Conservation (phyloP, 1,140 invertebrate species). For the Drosophila pallidifrons region DNA sequence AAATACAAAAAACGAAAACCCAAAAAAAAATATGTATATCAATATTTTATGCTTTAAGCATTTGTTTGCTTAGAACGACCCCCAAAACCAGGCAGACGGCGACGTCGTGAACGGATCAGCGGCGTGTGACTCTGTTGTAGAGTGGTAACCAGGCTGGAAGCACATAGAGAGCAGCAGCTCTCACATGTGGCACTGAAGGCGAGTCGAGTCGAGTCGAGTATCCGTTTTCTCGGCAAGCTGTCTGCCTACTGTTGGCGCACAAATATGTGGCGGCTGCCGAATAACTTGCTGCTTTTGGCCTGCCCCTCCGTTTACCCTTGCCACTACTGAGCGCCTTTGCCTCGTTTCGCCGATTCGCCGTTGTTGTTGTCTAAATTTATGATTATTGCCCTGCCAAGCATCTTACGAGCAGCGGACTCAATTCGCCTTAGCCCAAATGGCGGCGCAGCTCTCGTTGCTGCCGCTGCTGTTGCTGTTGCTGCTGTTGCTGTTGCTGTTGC, state of each 20-base stretch:
- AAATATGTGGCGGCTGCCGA: conserved; percentile 75
- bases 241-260: conserved; percentile 67
- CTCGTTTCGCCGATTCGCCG: conserved; percentile 22
- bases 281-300: conserved; percentile 17
- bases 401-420: conserved; percentile 78
- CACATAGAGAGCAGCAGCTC: conserved; percentile 24
- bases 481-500: conserved; percentile 12
- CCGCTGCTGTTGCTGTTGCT: conserved; percentile 2
- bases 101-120: conserved; percentile 30
- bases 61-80: conserved; percentile 81
- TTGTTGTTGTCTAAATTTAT: conserved; percentile 81
- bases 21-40: conserved; percentile 53
- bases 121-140: background rate
- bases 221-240: conserved; percentile 48
- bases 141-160: conserved; percentile 34
- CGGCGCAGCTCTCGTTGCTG: conserved; percentile 29
- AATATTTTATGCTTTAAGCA: conserved; percentile 81
- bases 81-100: conserved; percentile 65
- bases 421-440: conserved; percentile 76
- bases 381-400: conserved; percentile 82
- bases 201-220: conserved; percentile 24
- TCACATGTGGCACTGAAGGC: conserved; percentile 36
- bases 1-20: conserved; percentile 15
- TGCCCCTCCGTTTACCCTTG: background rate
- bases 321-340: conserved; percentile 10